phyloP scores from a whole-genome alignment of 2,888 invertebrate species.

The Yponomeuta plumbellus region DNA sequence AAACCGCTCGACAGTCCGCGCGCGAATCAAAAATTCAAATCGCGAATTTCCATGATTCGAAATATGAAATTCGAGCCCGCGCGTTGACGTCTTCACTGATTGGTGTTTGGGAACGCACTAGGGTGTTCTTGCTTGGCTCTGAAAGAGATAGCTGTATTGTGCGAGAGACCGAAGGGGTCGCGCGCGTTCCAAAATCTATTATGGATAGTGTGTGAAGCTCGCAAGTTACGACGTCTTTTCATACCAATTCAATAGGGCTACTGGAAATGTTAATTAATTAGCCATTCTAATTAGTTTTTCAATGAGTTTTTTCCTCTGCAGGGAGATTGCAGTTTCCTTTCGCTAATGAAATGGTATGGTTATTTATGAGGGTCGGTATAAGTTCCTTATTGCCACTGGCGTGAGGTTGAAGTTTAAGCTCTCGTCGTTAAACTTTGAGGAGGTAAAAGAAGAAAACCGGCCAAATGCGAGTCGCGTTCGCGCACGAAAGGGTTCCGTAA shows the following conservation, averaged over 20 bases:
- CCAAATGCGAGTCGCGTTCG: no score
- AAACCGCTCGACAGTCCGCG: not conserved
- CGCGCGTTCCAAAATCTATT: not conserved
- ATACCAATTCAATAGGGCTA: not conserved
- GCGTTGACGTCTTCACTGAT: constrained; percentile 33
- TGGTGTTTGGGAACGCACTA: constrained; percentile 51
- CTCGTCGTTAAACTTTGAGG: no score
- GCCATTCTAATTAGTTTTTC: not conserved
- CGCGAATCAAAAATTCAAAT: constrained; percentile 16
- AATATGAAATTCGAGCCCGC: constrained; percentile 21
- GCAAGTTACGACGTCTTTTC: not conserved
- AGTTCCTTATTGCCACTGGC: no score
- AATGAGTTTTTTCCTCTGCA: no score
- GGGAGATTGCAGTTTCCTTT: no score
- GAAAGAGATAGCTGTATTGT: constrained; percentile 9
- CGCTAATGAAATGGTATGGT: no score
- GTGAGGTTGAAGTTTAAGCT: no score
- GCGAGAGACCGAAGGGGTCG: not conserved
- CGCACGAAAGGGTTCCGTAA: no score
- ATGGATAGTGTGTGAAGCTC: not conserved
- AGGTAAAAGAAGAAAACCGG: no score
- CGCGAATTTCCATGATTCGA: constrained; percentile 22
- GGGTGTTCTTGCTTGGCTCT: constrained; percentile 20
- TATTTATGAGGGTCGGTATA: no score
- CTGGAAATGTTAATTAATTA: not conserved